phyloP scores from a whole-genome alignment of 2,113 vertebrate genomes.

The Callionymus lyra region DNA sequence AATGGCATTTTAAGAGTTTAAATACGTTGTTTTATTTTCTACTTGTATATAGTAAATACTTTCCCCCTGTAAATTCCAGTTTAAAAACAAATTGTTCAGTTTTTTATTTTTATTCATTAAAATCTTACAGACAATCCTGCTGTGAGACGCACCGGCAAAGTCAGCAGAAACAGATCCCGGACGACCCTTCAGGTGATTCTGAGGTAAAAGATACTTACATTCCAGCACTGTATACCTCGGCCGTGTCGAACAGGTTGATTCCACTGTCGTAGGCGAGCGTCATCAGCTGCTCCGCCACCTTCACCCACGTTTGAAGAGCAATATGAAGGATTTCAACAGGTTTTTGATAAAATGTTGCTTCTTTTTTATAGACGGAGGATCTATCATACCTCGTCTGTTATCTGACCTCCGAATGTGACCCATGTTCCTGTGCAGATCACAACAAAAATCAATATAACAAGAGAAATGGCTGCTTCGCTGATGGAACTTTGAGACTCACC shows the following conservation, averaged over 20 bases:
- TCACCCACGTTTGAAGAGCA: slow-evolving; percentile 4
- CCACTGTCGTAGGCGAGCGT: slow-evolving; percentile 89
- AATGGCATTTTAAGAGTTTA: too few relatives aligned
- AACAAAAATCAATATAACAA: not conserved
- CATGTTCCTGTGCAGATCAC: slow-evolving; percentile 74
- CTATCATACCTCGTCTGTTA: slow-evolving; percentile 81
- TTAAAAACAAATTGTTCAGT: too few relatives aligned
- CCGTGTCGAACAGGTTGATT: slow-evolving; percentile 92
- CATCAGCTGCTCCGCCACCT: slow-evolving; percentile 91
- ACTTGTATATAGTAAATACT: too few relatives aligned
- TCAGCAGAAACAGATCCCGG: too few relatives aligned
- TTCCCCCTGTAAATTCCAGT: too few relatives aligned
- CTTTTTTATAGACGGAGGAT: not conserved
- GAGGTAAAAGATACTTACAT: slow-evolving; percentile 78
- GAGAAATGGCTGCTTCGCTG: too few relatives aligned
- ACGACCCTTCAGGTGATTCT: too few relatives aligned
- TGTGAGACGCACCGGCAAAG: not conserved
- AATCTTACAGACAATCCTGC: too few relatives aligned
- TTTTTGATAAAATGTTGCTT: too few relatives aligned
- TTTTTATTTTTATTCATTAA: too few relatives aligned
- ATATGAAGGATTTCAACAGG: too few relatives aligned
- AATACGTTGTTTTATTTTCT: too few relatives aligned
- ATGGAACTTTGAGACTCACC: slow-evolving; percentile 67
- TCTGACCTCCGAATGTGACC: slow-evolving; percentile 93
- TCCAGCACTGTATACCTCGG: slow-evolving; percentile 84